Conservation (phyloP, 1,140 invertebrate genomes). For the Ephestia elutella region DNA sequence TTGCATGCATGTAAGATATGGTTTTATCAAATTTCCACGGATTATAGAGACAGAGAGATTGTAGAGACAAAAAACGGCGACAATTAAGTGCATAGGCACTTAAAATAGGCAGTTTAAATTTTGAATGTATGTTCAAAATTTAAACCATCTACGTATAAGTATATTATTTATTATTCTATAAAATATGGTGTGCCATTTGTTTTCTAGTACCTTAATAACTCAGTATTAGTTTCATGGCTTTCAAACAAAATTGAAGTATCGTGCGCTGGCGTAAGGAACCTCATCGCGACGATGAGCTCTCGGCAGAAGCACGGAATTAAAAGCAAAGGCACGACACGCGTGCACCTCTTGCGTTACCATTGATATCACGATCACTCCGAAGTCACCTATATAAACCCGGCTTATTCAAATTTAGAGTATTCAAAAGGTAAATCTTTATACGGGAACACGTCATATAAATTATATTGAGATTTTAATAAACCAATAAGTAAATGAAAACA, state of each 20-base stretch:
- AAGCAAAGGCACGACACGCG: constrained; percentile 48
- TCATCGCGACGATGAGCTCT: not conserved
- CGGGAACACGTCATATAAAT: constrained; percentile 27
- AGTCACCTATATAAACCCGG: constrained; percentile 53
- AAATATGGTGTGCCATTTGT: not conserved
- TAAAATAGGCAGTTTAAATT: too few relatives aligned
- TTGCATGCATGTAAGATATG: too few relatives aligned
- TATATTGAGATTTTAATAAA: constrained; percentile 9
- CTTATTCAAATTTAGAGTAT: constrained; percentile 41
- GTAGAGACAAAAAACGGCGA: too few relatives aligned
- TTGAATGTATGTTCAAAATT: too few relatives aligned
- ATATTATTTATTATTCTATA: too few relatives aligned
- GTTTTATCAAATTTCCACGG: too few relatives aligned
- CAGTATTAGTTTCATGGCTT: not conserved
- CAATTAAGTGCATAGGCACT: too few relatives aligned
- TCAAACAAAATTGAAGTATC: not conserved
- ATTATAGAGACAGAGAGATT: too few relatives aligned
- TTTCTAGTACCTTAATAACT: not conserved
- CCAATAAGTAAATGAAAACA: constrained; percentile 24
- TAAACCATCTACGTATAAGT: too few relatives aligned
- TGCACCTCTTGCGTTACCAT: constrained; percentile 46
- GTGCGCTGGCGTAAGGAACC: not conserved
- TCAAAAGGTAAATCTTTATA: constrained; percentile 44
- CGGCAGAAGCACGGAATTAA: constrained; percentile 51
- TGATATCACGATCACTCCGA: constrained; percentile 50